These are phyloP conservation scores for Laupala kohalensis DNA, from an alignment of 1,140 invertebrate species.

Conservation along the genomic window DNA sequence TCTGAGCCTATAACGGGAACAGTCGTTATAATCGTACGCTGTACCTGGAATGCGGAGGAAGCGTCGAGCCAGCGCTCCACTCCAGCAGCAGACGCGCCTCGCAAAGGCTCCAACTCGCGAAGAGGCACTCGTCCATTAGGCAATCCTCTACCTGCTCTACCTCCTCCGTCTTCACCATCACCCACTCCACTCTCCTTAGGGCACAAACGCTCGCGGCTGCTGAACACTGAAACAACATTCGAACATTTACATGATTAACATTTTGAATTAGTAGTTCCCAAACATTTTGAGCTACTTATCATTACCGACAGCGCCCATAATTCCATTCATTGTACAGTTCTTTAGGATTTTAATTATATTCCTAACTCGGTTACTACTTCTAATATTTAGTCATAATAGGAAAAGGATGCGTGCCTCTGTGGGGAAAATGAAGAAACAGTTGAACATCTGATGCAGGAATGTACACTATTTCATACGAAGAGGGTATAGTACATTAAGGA, in stretches of 20 bases:
- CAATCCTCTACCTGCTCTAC: background rate
- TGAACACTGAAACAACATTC: slow-evolving; percentile 3
- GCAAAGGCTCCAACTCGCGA: slow-evolving; percentile 38
- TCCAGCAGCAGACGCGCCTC: slow-evolving; percentile 44
- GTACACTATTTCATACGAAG: no score
- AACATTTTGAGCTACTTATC: background rate
- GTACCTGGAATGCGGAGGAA: no score
- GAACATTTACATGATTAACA: background rate
- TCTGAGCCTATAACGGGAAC: no score
- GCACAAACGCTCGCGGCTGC: slow-evolving; percentile 11
- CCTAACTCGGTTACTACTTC: background rate
- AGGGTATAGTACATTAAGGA: no score
- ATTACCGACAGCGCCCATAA: background rate
- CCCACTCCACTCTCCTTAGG: slow-evolving; percentile 16
- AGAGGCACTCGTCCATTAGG: background rate
- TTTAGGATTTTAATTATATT: background rate
- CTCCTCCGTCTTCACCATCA: background rate
- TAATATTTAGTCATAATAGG: background rate
- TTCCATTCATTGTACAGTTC: background rate
- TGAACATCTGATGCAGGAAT: no score
- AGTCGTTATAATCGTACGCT: no score
- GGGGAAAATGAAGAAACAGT: no score
- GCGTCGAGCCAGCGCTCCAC: slow-evolving; percentile 56
- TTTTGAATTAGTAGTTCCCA: background rate
- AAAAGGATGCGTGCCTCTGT: no score